Evolutionary conservation across 2,113 vertebrate genomes (phyloP).

Genomic region (Rhinoptilus africanus): DNA sequence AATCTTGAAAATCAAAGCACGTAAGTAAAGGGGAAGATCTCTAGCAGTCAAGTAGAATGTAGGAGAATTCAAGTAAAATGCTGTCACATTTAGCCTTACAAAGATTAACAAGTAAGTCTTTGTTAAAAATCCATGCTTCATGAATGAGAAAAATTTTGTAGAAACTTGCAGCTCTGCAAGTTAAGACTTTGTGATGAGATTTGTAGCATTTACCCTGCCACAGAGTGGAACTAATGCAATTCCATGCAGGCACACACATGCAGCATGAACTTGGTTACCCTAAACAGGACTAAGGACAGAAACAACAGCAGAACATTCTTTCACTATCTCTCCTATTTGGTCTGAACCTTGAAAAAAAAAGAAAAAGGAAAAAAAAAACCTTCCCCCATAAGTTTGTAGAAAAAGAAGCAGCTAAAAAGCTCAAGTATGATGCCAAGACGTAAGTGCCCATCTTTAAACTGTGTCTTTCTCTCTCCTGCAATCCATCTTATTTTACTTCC

Average conservation of each 20-base stretch:
- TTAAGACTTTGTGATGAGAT: background rate
- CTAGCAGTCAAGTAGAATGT: accelerated
- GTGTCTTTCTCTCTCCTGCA: background rate
- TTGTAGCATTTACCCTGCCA: background rate
- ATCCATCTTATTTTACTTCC: background rate
- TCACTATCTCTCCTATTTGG: background rate
- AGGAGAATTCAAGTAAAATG: background rate
- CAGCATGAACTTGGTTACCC: background rate
- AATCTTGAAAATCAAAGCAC: background rate
- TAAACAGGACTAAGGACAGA: background rate
- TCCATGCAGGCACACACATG: background rate
- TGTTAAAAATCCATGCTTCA: background rate
- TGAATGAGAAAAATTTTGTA: background rate
- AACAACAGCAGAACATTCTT: background rate
- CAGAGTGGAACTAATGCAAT: constrained; percentile 11
- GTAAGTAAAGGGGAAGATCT: background rate
- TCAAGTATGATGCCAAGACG: background rate
- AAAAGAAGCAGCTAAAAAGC: background rate
- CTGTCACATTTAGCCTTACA: background rate
- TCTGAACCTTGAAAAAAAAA: background rate
- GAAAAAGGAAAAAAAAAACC: no score
- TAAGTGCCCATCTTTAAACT: background rate
- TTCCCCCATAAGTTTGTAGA: background rate
- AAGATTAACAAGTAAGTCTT: background rate
- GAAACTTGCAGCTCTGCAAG: background rate